These are phyloP conservation scores for Brachypalpus laphriformis DNA, from an alignment of 2,888 invertebrate genomes.

Conservation along the genomic window DNA sequence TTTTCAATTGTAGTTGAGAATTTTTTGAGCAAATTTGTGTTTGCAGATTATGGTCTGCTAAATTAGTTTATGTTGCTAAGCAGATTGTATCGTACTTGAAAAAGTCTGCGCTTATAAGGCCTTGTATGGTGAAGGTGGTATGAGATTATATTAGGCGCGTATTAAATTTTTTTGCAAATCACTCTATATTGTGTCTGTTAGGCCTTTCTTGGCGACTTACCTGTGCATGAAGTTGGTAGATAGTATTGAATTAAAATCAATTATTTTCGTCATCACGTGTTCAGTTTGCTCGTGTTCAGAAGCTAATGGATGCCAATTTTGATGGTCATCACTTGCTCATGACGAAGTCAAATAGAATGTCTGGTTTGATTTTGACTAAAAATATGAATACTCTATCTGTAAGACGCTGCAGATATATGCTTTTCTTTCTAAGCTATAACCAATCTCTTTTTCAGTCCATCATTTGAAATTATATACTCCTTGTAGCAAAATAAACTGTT, in stretches of 20 bases:
- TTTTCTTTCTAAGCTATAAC: no score
- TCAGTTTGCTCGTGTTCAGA: background rate
- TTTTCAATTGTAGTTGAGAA: constrained; percentile 29
- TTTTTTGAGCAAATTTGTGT: background rate
- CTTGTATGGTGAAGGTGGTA: constrained; percentile 1
- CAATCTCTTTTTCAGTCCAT: no score
- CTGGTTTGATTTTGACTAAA: no score
- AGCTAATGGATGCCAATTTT: background rate
- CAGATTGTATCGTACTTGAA: constrained; percentile 27
- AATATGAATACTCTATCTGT: no score
- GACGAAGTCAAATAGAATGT: background rate
- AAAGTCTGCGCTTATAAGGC: constrained; percentile 2
- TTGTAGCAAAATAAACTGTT: no score
- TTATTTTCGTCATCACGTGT: background rate
- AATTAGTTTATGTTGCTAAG: constrained; percentile 37
- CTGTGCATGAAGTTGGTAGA: background rate
- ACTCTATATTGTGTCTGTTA: background rate
- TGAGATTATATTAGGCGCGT: background rate
- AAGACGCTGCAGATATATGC: no score
- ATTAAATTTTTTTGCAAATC: constrained; percentile 5
- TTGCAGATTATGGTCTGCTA: background rate
- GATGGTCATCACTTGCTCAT: background rate
- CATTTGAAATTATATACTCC: no score
- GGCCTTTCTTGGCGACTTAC: background rate
- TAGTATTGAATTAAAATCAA: constrained; percentile 1